phyloP scores from a whole-genome alignment of 2,888 invertebrate genomes.

The Rotaria sp. region DNA sequence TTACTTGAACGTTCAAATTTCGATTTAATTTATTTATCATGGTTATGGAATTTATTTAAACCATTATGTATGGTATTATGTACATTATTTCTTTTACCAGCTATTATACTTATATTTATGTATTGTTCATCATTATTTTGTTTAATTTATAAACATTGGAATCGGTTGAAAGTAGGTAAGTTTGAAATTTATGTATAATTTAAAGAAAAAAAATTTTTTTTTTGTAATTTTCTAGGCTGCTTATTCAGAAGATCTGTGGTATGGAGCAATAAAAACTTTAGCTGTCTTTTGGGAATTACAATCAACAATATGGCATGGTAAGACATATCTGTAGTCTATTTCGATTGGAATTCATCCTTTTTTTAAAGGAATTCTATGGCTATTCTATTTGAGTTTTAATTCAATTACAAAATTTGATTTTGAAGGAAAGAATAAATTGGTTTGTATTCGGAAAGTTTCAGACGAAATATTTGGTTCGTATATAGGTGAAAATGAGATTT shows the following conservation, averaged over 20 bases:
- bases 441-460: too few species aligned
- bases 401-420: too few species aligned
- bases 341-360: not conserved
- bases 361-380: too few species aligned
- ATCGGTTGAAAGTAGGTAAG: constrained; percentile 33
- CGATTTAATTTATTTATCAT: constrained; percentile 35
- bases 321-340: not conserved
- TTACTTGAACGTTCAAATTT: constrained; percentile 21
- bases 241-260: constrained; percentile 38
- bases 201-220: not conserved
- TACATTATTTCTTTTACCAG: constrained; percentile 33
- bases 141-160: constrained; percentile 39
- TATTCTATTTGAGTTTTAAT: too few species aligned
- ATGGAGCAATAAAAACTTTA: constrained; percentile 38
- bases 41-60: constrained; percentile 34
- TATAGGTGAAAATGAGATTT: too few species aligned
- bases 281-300: constrained; percentile 39
- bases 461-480: too few species aligned
- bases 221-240: constrained; percentile 7
- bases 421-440: too few species aligned
- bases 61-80: constrained; percentile 28
- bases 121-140: constrained; percentile 36
- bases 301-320: constrained; percentile 38
- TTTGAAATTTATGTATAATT: not conserved
- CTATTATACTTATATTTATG: constrained; percentile 31